Evolutionary conservation across 2,888 invertebrate genomes (phyloP).

Genomic region (Ephialtes manifestator): DNA sequence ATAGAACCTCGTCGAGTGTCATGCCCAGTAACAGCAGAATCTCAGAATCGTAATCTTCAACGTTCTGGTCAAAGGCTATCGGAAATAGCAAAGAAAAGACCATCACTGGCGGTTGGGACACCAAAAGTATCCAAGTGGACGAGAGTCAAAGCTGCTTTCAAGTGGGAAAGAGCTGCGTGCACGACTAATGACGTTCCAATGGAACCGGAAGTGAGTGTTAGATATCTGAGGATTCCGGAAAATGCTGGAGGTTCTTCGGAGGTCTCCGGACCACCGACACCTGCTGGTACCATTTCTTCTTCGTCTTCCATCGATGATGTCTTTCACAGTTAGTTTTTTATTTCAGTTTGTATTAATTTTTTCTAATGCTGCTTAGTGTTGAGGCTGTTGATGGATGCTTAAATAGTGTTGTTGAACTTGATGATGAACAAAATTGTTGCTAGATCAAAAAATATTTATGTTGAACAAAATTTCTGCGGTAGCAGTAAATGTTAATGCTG

Average conservation of each 20-base stretch:
- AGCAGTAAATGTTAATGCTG: too few species aligned
- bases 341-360: background rate
- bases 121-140: slow-evolving; percentile 95
- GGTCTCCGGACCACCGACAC: slow-evolving; percentile 88
- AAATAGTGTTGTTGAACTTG: too few species aligned
- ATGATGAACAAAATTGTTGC: too few species aligned
- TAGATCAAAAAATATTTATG: too few species aligned
- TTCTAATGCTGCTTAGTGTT: background rate
- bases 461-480: too few species aligned
- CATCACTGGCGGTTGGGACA: slow-evolving; percentile 72
- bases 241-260: slow-evolving; percentile 80
- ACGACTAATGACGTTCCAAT: slow-evolving; percentile 45
- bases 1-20: slow-evolving; percentile 86
- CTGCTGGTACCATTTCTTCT: slow-evolving; percentile 89
- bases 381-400: background rate
- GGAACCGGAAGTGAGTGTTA: slow-evolving; percentile 49
- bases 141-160: slow-evolving; percentile 95
- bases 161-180: slow-evolving; percentile 91
- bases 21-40: slow-evolving; percentile 72
- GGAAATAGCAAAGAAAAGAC: slow-evolving; percentile 58
- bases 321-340: slow-evolving; percentile 68
- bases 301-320: slow-evolving; percentile 92
- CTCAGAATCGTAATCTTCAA: slow-evolving; percentile 48
- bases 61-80: background rate
- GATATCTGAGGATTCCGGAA: slow-evolving; percentile 74